phyloP scores from a whole-genome alignment of 2,797 vertebrate genomes.

The Neoniphon sammara region DNA sequence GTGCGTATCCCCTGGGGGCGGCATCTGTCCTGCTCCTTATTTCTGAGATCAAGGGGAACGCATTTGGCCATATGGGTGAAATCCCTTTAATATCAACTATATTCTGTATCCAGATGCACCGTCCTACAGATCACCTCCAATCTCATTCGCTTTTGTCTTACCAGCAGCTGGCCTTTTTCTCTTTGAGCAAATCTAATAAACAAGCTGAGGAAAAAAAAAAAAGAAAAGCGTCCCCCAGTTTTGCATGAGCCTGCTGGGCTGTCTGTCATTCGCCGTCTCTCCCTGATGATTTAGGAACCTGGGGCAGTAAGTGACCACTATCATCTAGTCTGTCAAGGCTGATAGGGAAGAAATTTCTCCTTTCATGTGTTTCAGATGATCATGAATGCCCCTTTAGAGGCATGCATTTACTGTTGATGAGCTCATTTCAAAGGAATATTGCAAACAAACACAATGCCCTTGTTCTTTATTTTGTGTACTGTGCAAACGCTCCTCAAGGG shows the following conservation, averaged over 20 bases:
- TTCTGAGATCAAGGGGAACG: constrained; percentile 49
- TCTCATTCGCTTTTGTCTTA: constrained; percentile 24
- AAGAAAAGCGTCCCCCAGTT: constrained; percentile 29
- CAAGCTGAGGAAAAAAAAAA: constrained; percentile 51
- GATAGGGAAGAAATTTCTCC: constrained; percentile 54
- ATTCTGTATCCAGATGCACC: constrained; percentile 40
- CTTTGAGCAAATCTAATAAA: constrained; percentile 69
- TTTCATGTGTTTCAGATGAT: constrained; percentile 54
- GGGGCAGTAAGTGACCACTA: constrained; percentile 62
- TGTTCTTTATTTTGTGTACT: constrained; percentile 68
- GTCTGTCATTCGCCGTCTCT: constrained; percentile 63
- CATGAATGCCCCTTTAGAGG: constrained; percentile 55
- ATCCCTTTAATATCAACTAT: constrained; percentile 57
- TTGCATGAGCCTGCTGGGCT: constrained; percentile 40
- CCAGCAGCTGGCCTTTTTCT: constrained; percentile 57
- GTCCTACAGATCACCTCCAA: constrained; percentile 45
- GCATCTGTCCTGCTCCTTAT: constrained; percentile 73
- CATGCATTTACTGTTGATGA: constrained; percentile 62
- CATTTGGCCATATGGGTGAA: constrained; percentile 62
- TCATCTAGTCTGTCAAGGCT: constrained; percentile 61
- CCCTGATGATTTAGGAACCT: constrained; percentile 64
- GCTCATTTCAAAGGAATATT: constrained; percentile 71
- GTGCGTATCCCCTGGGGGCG: constrained; percentile 59
- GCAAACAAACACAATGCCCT: constrained; percentile 76
- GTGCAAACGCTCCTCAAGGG: constrained; percentile 60